Percentiles rank a stretch among this genome's conserved stretches.
phyloP scores from a whole-genome alignment of 1,140 invertebrate genomes.

The Euura lappo region DNA sequence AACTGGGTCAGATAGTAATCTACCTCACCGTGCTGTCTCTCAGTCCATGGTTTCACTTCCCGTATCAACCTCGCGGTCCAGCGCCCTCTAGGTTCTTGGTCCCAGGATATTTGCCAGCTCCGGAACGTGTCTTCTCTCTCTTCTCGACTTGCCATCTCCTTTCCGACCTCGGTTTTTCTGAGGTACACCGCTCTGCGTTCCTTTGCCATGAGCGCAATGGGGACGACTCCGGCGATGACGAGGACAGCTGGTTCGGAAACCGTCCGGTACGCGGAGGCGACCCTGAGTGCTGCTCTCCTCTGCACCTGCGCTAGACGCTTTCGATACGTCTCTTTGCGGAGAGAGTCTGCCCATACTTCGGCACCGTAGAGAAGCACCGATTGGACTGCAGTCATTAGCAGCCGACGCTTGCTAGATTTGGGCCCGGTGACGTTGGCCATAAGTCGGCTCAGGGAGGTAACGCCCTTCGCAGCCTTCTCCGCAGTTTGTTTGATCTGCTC shows the following conservation, averaged over 20 bases:
- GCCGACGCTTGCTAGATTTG: not conserved
- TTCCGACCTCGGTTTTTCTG: not conserved
- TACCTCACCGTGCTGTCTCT: constrained; percentile 20
- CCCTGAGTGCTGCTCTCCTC: constrained; percentile 23
- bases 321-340: constrained; percentile 8
- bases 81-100: constrained; percentile 7
- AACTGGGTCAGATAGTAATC: constrained; percentile 32
- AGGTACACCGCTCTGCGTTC: not conserved
- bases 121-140: not conserved
- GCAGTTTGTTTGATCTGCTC: constrained; percentile 14
- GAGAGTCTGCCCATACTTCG: constrained; percentile 3
- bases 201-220: constrained; percentile 30
- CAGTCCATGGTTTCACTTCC: constrained; percentile 25
- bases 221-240: constrained; percentile 26
- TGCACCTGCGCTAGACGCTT: constrained; percentile 20
- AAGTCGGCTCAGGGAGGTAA: not conserved
- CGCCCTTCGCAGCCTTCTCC: constrained; percentile 14
- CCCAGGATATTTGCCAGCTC: constrained; percentile 16
- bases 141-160: not conserved
- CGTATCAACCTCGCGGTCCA: constrained; percentile 28
- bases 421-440: constrained; percentile 23
- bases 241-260: constrained; percentile 23
- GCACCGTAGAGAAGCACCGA: constrained; percentile 16
- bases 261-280: constrained; percentile 30
- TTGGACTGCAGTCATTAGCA: constrained; percentile 7